phyloP scores from a whole-genome alignment of 2,888 invertebrate species.

The Diarsia dahlii region DNA sequence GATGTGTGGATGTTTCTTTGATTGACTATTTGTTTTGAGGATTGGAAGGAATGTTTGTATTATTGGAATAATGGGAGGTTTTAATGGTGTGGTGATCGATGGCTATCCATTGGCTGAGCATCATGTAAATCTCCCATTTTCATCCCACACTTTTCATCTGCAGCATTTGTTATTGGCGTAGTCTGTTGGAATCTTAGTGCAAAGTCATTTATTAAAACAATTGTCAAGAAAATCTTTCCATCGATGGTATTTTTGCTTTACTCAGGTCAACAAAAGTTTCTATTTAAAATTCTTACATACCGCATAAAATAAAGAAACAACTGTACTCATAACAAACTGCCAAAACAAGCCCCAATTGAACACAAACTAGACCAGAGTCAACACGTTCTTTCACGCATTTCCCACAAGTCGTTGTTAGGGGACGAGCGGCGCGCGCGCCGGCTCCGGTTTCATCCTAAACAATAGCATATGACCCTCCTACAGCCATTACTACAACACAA shows the following conservation, averaged over 20 bases:
- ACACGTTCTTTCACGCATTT: conserved; percentile 64
- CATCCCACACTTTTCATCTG: conserved; percentile 1
- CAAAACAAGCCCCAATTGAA: conserved; percentile 39
- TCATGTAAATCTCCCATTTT: conserved; percentile 4
- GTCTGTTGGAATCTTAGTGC: background rate
- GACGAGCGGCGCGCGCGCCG: conserved; percentile 62
- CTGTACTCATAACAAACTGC: conserved; percentile 2
- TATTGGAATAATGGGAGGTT: conserved; percentile 42
- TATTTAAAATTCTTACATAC: background rate
- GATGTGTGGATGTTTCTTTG: conserved; percentile 41
- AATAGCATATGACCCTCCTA: conserved; percentile 70
- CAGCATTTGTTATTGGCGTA: background rate
- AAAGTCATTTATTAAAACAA: background rate
- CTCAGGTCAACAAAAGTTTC: background rate
- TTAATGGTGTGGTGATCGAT: conserved; percentile 41
- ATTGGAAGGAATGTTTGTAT: conserved; percentile 32
- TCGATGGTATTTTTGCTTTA: too few relatives aligned
- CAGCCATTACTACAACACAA: conserved; percentile 74
- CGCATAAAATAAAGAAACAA: background rate
- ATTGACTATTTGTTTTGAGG: conserved; percentile 43
- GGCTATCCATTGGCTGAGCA: background rate
- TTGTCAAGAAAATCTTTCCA: background rate
- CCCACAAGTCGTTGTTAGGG: conserved; percentile 59
- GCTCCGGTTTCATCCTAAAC: conserved; percentile 73
- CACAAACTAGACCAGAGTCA: conserved; percentile 56